These are phyloP conservation scores for Hypothenemus hampei DNA, from an alignment of 1,140 invertebrate species.

Conservation along the genomic window DNA sequence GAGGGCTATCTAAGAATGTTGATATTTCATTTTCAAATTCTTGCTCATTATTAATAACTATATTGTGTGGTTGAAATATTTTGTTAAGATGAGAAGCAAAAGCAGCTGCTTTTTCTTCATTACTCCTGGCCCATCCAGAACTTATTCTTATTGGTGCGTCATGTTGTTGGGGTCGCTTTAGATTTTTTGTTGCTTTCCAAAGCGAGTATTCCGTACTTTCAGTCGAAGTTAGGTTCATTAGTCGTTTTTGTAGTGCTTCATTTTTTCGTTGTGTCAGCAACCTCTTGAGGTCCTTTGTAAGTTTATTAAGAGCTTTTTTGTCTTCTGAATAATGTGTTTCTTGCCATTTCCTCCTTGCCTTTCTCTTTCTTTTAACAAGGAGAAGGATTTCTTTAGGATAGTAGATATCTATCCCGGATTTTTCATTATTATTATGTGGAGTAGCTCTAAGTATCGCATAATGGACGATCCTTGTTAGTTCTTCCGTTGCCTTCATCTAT, in stretches of 20 bases:
- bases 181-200: not conserved
- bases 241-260: not conserved
- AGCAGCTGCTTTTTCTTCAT: not conserved
- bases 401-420: not conserved
- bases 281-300: not conserved
- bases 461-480: not conserved
- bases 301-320: not conserved
- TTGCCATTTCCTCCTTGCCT: not conserved
- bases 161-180: too few relatives aligned
- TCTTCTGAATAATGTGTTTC: not conserved
- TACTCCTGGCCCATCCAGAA: not conserved
- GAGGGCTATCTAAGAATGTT: too few relatives aligned
- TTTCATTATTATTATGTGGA: not conserved
- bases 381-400: slow-evolving; percentile 4
- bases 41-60: too few relatives aligned
- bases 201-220: not conserved
- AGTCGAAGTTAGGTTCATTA: not conserved
- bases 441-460: too few relatives aligned
- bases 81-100: not conserved
- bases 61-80: not conserved
- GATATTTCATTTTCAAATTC: too few relatives aligned
- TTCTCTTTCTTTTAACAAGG: not conserved
- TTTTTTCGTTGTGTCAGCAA: not conserved
- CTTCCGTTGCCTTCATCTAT: not conserved
- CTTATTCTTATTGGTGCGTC: too few relatives aligned